Evolutionary conservation across 37 sponge, comb jelly and placozoan species (phyloP).

Genomic region (Chondrilla cf. caribensis): DNA sequence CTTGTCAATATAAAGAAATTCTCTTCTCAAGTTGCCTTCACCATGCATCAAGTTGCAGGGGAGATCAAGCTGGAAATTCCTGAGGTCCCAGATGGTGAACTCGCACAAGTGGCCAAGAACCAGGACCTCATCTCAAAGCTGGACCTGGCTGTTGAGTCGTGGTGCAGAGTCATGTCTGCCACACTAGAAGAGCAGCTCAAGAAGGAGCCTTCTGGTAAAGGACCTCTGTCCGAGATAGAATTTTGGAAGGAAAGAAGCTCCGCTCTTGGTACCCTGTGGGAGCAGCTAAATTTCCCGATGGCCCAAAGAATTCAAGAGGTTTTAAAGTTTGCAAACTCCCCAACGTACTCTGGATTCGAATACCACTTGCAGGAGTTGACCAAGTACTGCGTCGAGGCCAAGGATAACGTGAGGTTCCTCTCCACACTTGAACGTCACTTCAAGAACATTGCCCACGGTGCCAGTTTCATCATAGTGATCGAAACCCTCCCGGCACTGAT

Average conservation of each 20-base stretch:
- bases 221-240: slow-evolving; percentile 96
- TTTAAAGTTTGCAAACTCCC: slow-evolving; percentile 61
- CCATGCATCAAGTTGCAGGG: slow-evolving; percentile 94
- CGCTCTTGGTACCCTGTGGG: slow-evolving; percentile 79
- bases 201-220: slow-evolving; percentile 77
- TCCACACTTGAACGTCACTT: slow-evolving; percentile 97
- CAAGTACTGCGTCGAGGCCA: slow-evolving; percentile 93
- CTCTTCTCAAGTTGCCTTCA: slow-evolving; percentile 65
- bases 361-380: slow-evolving; percentile 81
- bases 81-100: slow-evolving; percentile 42
- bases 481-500: slow-evolving; percentile 95
- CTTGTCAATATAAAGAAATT: slow-evolving; percentile 95
- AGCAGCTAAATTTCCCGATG: slow-evolving; percentile 82
- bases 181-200: slow-evolving; percentile 74
- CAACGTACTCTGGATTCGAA: slow-evolving; percentile 78
- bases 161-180: slow-evolving; percentile 74
- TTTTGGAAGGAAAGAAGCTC: slow-evolving; percentile 96
- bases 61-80: slow-evolving; percentile 94
- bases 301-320: slow-evolving; percentile 68
- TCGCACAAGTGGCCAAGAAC: slow-evolving; percentile 51
- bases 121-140: slow-evolving; percentile 53
- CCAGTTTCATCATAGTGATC: slow-evolving; percentile 76
- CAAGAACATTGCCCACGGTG: slow-evolving; percentile 95
- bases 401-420: slow-evolving; percentile 97
- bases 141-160: slow-evolving; percentile 76